Evolutionary conservation across 30 jellyfish, hydroid and myxozoan species (phyloP), one percentile per base, ranked within the genome.

Genomic region (Hydractinia echinata): DNA sequence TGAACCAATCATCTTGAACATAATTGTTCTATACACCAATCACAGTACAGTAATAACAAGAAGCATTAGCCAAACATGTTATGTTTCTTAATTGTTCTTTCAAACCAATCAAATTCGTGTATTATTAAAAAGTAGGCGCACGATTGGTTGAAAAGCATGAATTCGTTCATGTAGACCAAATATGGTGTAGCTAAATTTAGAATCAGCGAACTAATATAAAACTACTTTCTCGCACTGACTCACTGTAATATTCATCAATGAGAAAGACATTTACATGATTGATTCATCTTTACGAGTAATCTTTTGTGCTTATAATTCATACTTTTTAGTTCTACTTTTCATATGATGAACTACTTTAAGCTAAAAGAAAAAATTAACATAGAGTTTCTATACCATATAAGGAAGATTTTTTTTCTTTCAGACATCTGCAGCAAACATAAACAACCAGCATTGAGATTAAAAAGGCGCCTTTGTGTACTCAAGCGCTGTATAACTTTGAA

Each of bases 121-220:
- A 64, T 64, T 51, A 64, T 44, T 51, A 64, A 51, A 64, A 44
- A 64, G 39, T 51, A n/a, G 18, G 39, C 74, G 74, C 10, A n/a
- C 39, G 74, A 64, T 64, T 64, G 74, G 74, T 64, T 51, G 4
- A 51, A n/a, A n/a, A 64, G 19, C 18, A 64, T 64, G 18, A 51
- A 64, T 64, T 64, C 74, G 74, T 64, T 64, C 74, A 64, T 13
- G 39, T n/a, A 51, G 19, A n/a, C 74, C 74, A n/a, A 64, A 64
- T 64, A 64, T n/a, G 74, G 74, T 6, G 74, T 64, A 64, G 4
- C 74, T 64, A 64, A n/a, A n/a, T n/a, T 64, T 64, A 64, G 74
- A 64, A 64, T 64, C 74, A 64, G 8, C 19, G 74, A 64, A n/a
- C 39, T 4, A 44, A 64, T 64, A 64, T 64, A 64, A 64, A 64